Conservation (phyloP, 2,113 vertebrate genomes). For the Archocentrus centrarchus region DNA sequence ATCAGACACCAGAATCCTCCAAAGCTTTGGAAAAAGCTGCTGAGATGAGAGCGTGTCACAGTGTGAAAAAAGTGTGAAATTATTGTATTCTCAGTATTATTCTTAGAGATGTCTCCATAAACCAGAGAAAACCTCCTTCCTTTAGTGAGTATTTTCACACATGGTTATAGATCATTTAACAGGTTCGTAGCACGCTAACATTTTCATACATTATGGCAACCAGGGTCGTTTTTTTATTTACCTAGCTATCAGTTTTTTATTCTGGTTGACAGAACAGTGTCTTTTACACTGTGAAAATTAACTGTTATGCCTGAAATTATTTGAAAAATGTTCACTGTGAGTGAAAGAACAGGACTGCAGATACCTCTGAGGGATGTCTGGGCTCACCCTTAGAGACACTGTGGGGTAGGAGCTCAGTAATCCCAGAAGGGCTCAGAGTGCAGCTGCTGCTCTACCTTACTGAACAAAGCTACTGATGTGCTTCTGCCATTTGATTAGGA, state of each 20-base stretch:
- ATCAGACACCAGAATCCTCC: slow-evolving; percentile 42
- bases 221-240: neutral
- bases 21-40: slow-evolving; percentile 8
- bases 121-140: neutral
- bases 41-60: slow-evolving; percentile 21
- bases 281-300: neutral
- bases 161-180: neutral
- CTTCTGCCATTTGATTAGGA: neutral
- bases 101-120: neutral
- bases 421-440: neutral
- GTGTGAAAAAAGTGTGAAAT: slow-evolving; percentile 7
- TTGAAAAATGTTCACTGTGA: neutral
- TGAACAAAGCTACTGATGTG: neutral
- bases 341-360: neutral
- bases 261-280: neutral
- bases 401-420: neutral
- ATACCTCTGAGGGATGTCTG: neutral
- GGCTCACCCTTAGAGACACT: neutral
- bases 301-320: neutral
- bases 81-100: neutral
- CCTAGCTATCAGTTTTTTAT: too few relatives aligned
- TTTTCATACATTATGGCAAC: neutral
- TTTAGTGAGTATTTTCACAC: neutral
- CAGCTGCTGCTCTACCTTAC: neutral
- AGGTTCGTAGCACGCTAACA: neutral